These are phyloP conservation scores for Buceros bicornis DNA, from an alignment of 2,797 vertebrate genomes.

Conservation along the genomic window DNA sequence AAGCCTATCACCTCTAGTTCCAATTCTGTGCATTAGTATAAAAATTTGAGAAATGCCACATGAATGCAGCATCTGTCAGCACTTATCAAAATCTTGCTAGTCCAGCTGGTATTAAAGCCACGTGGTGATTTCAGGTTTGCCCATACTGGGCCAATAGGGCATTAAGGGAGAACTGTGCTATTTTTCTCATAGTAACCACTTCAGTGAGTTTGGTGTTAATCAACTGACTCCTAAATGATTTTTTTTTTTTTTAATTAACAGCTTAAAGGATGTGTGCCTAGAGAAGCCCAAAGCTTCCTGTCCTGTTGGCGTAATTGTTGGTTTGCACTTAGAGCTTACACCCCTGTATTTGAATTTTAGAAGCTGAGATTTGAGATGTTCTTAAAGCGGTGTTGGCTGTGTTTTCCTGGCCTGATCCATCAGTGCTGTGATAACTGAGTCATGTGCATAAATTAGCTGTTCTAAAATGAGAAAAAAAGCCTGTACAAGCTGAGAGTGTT, in stretches of 20 bases:
- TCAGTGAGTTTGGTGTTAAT: neutral
- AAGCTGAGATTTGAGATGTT: neutral
- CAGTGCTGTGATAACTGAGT: neutral
- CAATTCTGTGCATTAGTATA: neutral
- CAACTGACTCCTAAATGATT: neutral
- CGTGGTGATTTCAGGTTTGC: neutral
- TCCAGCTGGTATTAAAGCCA: neutral
- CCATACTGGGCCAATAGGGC: neutral
- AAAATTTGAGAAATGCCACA: neutral
- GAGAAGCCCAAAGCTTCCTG: neutral
- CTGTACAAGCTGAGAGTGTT: neutral
- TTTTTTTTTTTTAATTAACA: neutral
- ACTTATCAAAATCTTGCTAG: neutral
- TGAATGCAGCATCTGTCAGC: neutral
- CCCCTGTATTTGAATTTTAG: neutral
- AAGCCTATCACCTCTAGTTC: neutral
- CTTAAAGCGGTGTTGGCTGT: neutral
- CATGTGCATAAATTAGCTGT: slow-evolving; percentile 16
- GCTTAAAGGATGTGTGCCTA: neutral
- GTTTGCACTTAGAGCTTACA: neutral
- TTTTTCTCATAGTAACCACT: neutral
- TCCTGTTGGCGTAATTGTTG: neutral
- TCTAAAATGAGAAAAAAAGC: neutral
- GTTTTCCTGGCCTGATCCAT: neutral
- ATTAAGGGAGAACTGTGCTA: neutral